A percentile compares a stretch with the other conserved stretches of the same genome.
phyloP scores from a whole-genome alignment of 2,888 invertebrate genomes.

The Hemistola chrysoprasaria region DNA sequence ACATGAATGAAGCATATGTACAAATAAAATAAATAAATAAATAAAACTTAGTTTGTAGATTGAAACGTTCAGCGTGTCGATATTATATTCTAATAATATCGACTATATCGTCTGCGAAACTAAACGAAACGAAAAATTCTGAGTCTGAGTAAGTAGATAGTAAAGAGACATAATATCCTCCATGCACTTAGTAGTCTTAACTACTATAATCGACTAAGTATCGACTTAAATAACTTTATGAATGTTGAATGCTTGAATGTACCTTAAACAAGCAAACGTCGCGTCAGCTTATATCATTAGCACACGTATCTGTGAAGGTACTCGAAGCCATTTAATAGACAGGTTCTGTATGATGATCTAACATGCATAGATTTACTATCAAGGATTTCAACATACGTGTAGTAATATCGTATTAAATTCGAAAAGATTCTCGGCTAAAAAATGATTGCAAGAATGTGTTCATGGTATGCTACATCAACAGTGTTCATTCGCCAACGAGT shows the following conservation, averaged over 20 bases:
- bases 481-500: constrained; percentile 4
- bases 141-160: too few relatives aligned
- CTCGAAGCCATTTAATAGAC: constrained; percentile 51
- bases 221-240: too few relatives aligned
- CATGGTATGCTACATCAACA: constrained; percentile 11
- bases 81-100: too few relatives aligned
- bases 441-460: constrained; percentile 10
- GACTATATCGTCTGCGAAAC: too few relatives aligned
- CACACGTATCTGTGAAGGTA: constrained; percentile 34
- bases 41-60: too few relatives aligned
- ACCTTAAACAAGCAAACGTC: constrained; percentile 24
- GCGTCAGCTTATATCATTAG: constrained; percentile 32
- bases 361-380: constrained; percentile 63
- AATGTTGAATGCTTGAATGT: too few relatives aligned
- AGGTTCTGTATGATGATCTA: constrained; percentile 69
- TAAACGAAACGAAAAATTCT: too few relatives aligned
- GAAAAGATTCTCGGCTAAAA: constrained; percentile 15
- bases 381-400: constrained; percentile 42
- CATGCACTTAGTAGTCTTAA: too few relatives aligned
- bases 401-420: constrained; percentile 10
- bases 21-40: too few relatives aligned
- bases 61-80: too few relatives aligned
- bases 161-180: too few relatives aligned
- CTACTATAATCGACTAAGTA: too few relatives aligned
- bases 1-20: constrained; percentile 20